Base-by-base conservation (phyloP, 2,113 vertebrate genomes). In the Pelecanoides urinatrix region DNA sequence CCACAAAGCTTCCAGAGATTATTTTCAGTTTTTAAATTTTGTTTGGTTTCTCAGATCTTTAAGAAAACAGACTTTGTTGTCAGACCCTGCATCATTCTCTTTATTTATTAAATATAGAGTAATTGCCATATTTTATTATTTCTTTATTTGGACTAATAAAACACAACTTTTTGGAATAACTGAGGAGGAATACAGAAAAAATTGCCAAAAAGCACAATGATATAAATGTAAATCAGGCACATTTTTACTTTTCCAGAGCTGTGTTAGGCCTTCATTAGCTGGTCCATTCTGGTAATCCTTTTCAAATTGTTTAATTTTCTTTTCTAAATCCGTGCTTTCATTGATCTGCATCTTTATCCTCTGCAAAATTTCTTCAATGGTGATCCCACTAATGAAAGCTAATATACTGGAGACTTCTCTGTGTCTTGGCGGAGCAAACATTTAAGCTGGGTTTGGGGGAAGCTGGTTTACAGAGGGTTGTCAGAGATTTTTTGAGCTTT, bases 261-360 rank as follows among this genome's bases (percentile, higher is more conserved):
- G 27, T 26, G 49, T 85, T 84, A 89, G 79, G 47, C 52, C 81
- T 96, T 77, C 73, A 50, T 94, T 81, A 90, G 56, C 65, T 74
- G 44, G 11, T 77, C 77, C 78, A 29, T 42, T 36, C 56, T 70
- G 52, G 40, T 84, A 96, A 96, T 90, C 84, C 95, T 94, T 81
- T 44, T 71, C 84, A 91, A 97, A 94, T 95, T 84, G 72, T 82
- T 97, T 91, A 26, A 84, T 96, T 96, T 95, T 83, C 81, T 91
- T 66, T 72, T 29, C 71, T 79, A 76, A 92, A 88, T 83, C 92
- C 61, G 2, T 32, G 29, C 26, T 76, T 95, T 90, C 44, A 4
- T 84, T 93, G 78, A 55, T 84, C 52, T 90, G 47, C 68, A 66
- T 84, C 67, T 84, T 78, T 45, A 67, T 77, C 32, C 67, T 96